phyloP scores from a whole-genome alignment of 2,113 vertebrate genomes.

The Charina bottae region DNA sequence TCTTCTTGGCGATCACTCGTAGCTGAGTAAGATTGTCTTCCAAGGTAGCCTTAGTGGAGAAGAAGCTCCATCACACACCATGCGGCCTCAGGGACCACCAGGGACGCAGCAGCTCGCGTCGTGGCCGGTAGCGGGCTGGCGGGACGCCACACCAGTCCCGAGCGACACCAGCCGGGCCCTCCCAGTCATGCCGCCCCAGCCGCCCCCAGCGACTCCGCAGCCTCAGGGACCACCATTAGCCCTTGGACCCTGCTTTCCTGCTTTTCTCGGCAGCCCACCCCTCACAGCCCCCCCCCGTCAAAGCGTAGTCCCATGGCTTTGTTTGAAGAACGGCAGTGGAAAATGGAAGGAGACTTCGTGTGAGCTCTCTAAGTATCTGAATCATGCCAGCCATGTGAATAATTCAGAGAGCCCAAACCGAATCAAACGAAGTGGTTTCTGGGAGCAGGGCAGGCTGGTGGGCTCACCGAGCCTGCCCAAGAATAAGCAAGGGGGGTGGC shows the following conservation, averaged over 20 bases:
- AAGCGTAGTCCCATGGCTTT: neutral
- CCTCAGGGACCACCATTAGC: too few species aligned
- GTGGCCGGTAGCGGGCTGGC: too few species aligned
- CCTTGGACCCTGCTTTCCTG: neutral
- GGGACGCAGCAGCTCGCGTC: too few species aligned
- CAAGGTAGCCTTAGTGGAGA: neutral
- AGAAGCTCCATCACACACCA: neutral
- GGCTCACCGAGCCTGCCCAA: neutral
- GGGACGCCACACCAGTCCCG: too few species aligned
- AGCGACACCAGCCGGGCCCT: too few species aligned
- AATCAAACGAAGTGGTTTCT: neutral
- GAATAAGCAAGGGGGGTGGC: accelerated
- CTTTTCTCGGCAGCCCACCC: neutral
- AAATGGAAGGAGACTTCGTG: neutral
- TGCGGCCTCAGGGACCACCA: too few species aligned
- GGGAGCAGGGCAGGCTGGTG: too few species aligned
- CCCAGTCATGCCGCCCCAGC: too few species aligned
- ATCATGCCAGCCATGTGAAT: neutral
- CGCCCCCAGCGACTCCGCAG: too few species aligned
- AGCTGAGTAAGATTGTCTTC: too few species aligned
- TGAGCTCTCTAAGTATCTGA: neutral
- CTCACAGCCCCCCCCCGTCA: neutral
- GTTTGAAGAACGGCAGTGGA: neutral
- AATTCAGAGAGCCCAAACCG: neutral
- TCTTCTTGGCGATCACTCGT: too few species aligned